phyloP scores from a whole-genome alignment of 2,888 invertebrate genomes.

The Amblyjoppa proteus region DNA sequence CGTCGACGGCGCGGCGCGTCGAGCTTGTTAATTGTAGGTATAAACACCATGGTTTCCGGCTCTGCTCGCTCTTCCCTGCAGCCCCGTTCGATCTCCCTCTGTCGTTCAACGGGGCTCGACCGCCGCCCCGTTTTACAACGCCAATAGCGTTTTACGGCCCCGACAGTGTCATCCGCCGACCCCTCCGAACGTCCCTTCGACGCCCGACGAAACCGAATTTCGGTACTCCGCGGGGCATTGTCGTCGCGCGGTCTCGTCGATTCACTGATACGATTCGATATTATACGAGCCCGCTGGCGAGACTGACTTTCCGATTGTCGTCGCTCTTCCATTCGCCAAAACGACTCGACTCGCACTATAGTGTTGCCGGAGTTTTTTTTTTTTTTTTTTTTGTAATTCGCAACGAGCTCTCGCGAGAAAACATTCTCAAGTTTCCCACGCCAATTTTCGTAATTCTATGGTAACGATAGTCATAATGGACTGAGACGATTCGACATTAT shows the following conservation, averaged over 20 bases:
- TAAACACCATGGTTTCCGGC: constrained; percentile 79
- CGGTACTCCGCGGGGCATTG: constrained; percentile 59
- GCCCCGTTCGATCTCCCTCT: constrained; percentile 32
- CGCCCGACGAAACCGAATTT: constrained; percentile 60
- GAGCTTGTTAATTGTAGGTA: constrained; percentile 81
- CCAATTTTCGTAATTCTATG: background rate
- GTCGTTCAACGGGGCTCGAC: constrained; percentile 38
- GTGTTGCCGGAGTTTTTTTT: background rate
- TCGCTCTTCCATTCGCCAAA: constrained; percentile 29
- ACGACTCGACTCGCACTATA: background rate
- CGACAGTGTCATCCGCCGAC: constrained; percentile 26
- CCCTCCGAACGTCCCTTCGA: constrained; percentile 10
- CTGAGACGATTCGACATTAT: no score
- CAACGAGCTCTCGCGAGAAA: background rate
- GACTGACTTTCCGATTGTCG: constrained; percentile 53
- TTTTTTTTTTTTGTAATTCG: constrained; percentile 20
- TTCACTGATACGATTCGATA: constrained; percentile 64
- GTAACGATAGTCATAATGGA: no score
- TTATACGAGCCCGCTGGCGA: constrained; percentile 45
- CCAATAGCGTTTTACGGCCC: constrained; percentile 75
- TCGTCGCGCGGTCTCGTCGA: constrained; percentile 55
- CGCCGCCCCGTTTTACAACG: constrained; percentile 73
- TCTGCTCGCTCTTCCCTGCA: constrained; percentile 66
- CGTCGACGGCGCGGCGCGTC: constrained; percentile 52
- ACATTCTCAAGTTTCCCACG: background rate